Evolutionary conservation across 2,113 vertebrate species (phyloP).

Genomic region (Oceanodroma tethys): DNA sequence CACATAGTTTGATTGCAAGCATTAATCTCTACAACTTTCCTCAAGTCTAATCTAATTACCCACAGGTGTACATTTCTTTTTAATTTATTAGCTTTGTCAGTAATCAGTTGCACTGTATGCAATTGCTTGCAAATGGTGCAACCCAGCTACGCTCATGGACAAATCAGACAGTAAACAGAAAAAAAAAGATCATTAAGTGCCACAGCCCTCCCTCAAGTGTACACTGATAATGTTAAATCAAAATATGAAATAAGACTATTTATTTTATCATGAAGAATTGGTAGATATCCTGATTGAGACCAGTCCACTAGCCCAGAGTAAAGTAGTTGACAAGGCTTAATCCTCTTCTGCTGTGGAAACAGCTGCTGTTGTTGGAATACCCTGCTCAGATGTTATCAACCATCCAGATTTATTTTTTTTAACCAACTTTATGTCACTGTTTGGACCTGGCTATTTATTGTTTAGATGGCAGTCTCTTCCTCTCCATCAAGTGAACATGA

Average conservation of each 20-base stretch:
- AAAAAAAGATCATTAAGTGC: background rate
- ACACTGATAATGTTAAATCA: background rate
- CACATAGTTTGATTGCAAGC: conserved; percentile 48
- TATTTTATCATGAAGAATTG: background rate
- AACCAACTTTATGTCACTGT: background rate
- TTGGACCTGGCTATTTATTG: background rate
- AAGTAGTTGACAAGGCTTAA: background rate
- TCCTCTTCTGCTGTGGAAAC: background rate
- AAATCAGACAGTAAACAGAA: background rate
- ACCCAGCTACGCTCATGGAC: background rate
- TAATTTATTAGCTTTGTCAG: conserved; percentile 65
- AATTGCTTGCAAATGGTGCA: background rate
- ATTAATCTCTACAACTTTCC: conserved; percentile 66
- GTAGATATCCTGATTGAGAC: background rate
- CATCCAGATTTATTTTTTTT: background rate
- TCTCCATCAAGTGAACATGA: background rate
- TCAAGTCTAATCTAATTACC: conserved; percentile 64
- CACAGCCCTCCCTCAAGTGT: background rate
- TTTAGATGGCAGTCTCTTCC: background rate
- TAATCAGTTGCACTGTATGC: conserved; percentile 6
- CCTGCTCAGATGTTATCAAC: background rate
- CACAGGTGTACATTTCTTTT: conserved; percentile 48
- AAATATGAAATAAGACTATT: background rate
- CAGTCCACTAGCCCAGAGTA: background rate
- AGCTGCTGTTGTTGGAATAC: background rate